Conservation (phyloP, 2,113 vertebrate species). For the Gorsachius goisagi region DNA sequence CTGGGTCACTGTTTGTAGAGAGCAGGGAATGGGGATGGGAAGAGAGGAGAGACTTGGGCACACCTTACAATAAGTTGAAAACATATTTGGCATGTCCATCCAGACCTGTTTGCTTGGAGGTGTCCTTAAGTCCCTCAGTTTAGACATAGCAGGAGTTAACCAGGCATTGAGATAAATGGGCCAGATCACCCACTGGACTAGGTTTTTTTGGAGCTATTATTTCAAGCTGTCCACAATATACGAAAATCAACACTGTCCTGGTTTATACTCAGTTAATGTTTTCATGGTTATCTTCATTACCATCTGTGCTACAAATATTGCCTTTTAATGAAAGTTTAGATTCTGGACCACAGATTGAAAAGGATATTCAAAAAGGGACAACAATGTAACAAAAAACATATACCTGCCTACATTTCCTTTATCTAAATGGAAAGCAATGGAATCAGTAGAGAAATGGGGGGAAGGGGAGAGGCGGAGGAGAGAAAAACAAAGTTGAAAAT, state of each 20-base stretch:
- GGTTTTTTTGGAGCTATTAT: background rate
- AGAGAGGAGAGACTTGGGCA: background rate
- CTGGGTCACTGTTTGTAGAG: background rate
- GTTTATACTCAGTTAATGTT: background rate
- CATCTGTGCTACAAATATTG: background rate
- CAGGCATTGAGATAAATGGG: background rate
- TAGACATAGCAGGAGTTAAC: background rate
- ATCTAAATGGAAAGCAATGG: background rate
- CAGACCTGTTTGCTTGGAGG: background rate
- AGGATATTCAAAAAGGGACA: background rate
- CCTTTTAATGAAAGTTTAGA: background rate
- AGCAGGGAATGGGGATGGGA: rapidly evolving
- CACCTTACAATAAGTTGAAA: background rate
- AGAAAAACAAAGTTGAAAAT: background rate
- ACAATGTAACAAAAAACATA: background rate
- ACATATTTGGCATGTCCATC: rapidly evolving
- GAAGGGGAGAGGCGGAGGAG: rapidly evolving
- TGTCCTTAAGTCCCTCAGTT: background rate
- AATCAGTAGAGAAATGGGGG: background rate
- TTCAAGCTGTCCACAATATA: background rate
- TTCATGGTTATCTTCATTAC: background rate
- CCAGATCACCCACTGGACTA: background rate
- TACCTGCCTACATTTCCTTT: background rate
- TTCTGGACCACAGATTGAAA: background rate
- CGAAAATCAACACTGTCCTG: background rate